Evolutionary conservation across 2,888 invertebrate species (phyloP), one percentile per base, ranked within the genome.

Genomic region (Lissocephala sabroskyi): DNA sequence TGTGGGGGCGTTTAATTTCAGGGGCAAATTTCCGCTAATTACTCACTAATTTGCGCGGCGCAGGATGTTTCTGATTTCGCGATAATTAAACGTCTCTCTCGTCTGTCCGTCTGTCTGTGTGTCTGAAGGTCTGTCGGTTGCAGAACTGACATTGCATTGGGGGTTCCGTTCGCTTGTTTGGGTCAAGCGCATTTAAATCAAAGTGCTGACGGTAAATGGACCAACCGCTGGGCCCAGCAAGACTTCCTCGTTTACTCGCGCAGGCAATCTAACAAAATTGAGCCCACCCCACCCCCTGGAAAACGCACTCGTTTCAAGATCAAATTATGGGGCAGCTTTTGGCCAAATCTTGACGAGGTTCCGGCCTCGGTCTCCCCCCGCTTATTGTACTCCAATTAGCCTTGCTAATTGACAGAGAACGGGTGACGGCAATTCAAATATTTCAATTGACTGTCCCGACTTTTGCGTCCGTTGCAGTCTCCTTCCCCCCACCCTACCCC

Each of bases 211-310:
- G 35, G 47, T 71, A 63, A 68, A 63, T 70, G 43, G 57, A 63
- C 53, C 37, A 51, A 75, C 75, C 75, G 56, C 64, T 14, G 75
- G n/a, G 75, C 68, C 26, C 71, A 71, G 71, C 71, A 71, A 73
- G 71, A 71, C 76, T 71, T 71, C 76, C 71, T 76, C 62, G 65
- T 56, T 56, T 7, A n/a, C n/a, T n/a, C n/a, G n/a, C n/a, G n/a
- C n/a, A n/a, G n/a, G n/a, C n/a, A n/a, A n/a, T n/a, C n/a, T n/a
- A n/a, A n/a, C n/a, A n/a, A n/a, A n/a, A n/a, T n/a, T n/a, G n/a
- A n/a, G n/a, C n/a, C n/a, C n/a, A n/a, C n/a, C n/a, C n/a, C n/a
- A n/a, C n/a, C n/a, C n/a, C n/a, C n/a, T n/a, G n/a, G n/a, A n/a
- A n/a, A n/a, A n/a, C 18, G 28, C 30, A 59, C 55, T 60, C 51